A percentile compares a stretch with the other conserved stretches of the same genome.
Conservation (phyloP, 2,888 invertebrate species). For the Osmoderma eremita region DNA sequence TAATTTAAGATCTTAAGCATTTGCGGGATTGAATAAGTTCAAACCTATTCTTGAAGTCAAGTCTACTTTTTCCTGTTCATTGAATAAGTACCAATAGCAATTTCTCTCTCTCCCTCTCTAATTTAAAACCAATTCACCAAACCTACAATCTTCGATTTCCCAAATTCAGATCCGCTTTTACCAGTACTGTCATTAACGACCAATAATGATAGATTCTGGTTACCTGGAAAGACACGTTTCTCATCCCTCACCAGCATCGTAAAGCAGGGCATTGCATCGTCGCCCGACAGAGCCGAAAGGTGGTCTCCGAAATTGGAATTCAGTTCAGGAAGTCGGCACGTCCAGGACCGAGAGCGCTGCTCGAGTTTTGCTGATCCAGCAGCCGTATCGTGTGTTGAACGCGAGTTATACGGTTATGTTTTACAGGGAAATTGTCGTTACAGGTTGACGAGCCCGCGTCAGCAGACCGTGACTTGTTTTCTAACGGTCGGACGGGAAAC, state of each 20-base stretch:
- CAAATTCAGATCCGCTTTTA: slow-evolving; percentile 7
- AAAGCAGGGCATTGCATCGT: slow-evolving; percentile 1
- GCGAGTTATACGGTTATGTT: slow-evolving; percentile 30
- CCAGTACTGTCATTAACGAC: neutral
- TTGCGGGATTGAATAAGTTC: too few species aligned
- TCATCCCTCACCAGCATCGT: neutral
- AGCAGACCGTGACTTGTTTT: slow-evolving; percentile 35
- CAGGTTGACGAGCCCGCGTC: slow-evolving; percentile 37
- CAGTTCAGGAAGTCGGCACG: slow-evolving; percentile 24
- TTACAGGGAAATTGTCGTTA: slow-evolving; percentile 35
- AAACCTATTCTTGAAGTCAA: too few species aligned
- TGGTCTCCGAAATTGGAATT: slow-evolving; percentile 25
- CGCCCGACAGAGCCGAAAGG: neutral
- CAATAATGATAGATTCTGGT: slow-evolving; percentile 13
- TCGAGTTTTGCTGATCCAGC: slow-evolving; percentile 30
- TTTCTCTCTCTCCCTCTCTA: too few species aligned
- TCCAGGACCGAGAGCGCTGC: slow-evolving; percentile 7
- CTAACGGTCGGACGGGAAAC: neutral
- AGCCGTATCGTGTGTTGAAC: slow-evolving; percentile 17
- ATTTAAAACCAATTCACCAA: too few species aligned
- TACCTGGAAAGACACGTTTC: slow-evolving; percentile 14
- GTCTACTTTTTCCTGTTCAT: too few species aligned
- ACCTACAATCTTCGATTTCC: neutral
- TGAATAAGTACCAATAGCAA: too few species aligned
- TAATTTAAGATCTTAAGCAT: too few species aligned